Evolutionary conservation across 2,113 vertebrate genomes (phyloP).

Genomic region (Dicaeum eximium): DNA sequence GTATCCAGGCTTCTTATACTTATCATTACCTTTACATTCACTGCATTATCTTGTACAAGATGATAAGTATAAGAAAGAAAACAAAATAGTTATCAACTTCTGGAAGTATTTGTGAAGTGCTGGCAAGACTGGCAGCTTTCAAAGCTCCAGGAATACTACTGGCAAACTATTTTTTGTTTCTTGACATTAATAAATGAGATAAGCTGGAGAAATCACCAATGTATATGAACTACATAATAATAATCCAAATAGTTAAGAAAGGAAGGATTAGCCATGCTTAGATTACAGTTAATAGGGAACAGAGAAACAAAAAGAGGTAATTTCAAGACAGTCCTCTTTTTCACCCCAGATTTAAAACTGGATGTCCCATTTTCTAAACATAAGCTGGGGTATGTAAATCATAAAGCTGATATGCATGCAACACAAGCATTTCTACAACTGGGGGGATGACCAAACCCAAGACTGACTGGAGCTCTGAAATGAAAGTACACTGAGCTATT

Average conservation of each 20-base stretch:
- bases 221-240: neutral
- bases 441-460: neutral
- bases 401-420: neutral
- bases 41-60: neutral
- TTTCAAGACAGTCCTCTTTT: neutral
- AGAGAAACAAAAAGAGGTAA: neutral
- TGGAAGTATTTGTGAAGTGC: neutral
- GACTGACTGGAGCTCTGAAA: neutral
- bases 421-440: neutral
- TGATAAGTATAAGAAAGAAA: neutral
- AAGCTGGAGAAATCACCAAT: neutral
- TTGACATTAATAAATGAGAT: neutral
- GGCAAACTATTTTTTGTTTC: neutral
- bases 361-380: neutral
- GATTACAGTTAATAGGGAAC: neutral
- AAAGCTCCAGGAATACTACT: neutral
- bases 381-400: neutral
- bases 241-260: neutral
- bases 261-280: neutral
- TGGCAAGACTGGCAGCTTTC: neutral
- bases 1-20: neutral
- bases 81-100: neutral
- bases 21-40: neutral
- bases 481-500: neutral
- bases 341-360: neutral